These are phyloP conservation scores for Toxotes lorentzi DNA, from an alignment of 2,797 vertebrate species.

Conservation along the genomic window DNA sequence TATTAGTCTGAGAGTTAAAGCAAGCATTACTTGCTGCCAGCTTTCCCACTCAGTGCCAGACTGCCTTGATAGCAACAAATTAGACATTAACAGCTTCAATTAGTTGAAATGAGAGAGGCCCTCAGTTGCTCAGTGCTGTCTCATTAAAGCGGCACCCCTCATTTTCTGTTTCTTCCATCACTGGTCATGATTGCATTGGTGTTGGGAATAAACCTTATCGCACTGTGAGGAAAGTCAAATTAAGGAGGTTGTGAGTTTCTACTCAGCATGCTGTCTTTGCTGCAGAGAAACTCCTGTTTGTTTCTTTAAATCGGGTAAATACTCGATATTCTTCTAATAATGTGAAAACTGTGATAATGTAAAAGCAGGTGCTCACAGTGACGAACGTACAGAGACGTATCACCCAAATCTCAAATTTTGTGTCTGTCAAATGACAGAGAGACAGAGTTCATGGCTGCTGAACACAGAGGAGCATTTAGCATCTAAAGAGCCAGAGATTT, in stretches of 20 bases:
- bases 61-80: conserved; percentile 73
- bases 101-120: conserved; percentile 71
- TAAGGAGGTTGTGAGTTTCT: conserved; percentile 3
- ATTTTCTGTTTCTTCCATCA: conserved; percentile 68
- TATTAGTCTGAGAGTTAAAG: conserved; percentile 42
- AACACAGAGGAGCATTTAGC: neutral
- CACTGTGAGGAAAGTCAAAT: conserved; percentile 20
- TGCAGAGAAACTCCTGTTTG: neutral
- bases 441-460: neutral
- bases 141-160: conserved; percentile 72
- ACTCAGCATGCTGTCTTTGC: neutral
- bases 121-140: conserved; percentile 27
- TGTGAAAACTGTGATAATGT: too few relatives aligned
- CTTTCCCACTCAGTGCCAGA: conserved; percentile 22
- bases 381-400: neutral
- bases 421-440: neutral
- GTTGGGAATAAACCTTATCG: conserved; percentile 19
- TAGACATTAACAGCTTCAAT: conserved; percentile 76
- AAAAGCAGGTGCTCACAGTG: too few relatives aligned
- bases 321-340: neutral
- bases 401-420: too few relatives aligned
- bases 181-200: conserved; percentile 11
- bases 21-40: conserved; percentile 18
- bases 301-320: neutral
- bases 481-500: neutral